Evolutionary conservation across 2,113 vertebrate genomes (phyloP), one percentile per base, ranked within the genome.

Genomic region (Shinisaurus crocodilurus): DNA sequence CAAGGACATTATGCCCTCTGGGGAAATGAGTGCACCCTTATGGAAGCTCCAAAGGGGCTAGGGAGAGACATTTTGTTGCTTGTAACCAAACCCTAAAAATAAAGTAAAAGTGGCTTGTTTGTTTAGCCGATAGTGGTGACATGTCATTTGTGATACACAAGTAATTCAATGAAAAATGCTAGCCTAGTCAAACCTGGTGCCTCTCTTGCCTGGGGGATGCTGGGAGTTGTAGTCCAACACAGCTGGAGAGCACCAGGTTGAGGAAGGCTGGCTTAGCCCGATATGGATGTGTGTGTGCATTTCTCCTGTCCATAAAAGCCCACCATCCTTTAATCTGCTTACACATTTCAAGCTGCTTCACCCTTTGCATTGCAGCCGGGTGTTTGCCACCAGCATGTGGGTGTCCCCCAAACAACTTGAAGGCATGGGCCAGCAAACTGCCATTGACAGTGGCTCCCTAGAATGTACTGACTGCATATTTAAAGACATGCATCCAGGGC

Each of bases 41-140:
- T 72, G 63, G 29, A 89, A 50, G 69, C 69, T 84, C 54, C 5
- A 8, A 0, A 6, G 7, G 23, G 12, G 60, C 76, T 54, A 20
- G 40, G 85, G 0, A 60, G 40, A 91, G 60, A 3, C 1, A 5
- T 67, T 84, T 50, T 40, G 75, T 67, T 27, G 13, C 37, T 54
- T 54, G 23, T 54, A 90, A 54, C 15, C n/a, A 86, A 83, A 89
- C 23, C 43, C 60, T 79, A 45, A 4, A 88, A 54, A 57, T 54
- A 82, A 37, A 85, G 43, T 32, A 48, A 27, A 85, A 79, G 48
- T 70, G 57, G 9, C 45, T 37, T 80, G 87, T 72, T 13, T 70
- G 48, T 12, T 69, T 90, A 85, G 48, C 16, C 80, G 80, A 90
- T 37, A 69, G n/a, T 50, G n/a, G 82, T 70, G 48, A 90, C 12